Evolutionary conservation across 2,797 vertebrate species (phyloP), one percentile per base, ranked within the genome.

Genomic region (Megalops cyprinoides): DNA sequence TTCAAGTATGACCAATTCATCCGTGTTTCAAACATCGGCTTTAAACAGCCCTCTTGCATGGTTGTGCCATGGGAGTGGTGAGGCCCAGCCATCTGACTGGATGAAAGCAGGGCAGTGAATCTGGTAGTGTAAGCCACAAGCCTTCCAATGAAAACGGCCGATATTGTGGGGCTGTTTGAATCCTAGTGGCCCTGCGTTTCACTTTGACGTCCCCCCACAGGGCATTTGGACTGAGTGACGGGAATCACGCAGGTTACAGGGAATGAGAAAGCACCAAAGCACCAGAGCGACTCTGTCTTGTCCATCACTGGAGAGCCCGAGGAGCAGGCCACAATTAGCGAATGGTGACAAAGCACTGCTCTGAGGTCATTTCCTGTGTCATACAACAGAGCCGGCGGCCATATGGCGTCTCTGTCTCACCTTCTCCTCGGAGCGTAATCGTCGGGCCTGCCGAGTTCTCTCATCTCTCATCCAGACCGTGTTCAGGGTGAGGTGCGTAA

Each of bases 361-460:
- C 87, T 82, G 83, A n/a, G n/a, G 79, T 82, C 44, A 79, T 82
- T 78, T 85, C 78, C 67, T 62, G 85, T 83, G 80, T 79, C 77
- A 67, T 84, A 82, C 31, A 28, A 74, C 74, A 9, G 77, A 83
- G 85, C 86, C 76, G 28, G 44, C 62, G 78, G 60, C 74, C 89
- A 90, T 89, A 89, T 90, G 89, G 87, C 58, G 5, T 83, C 86
- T 87, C 60, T 86, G 82, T 89, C 87, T 90, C 89, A 89, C 25
- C 86, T 84, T 89, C 82, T 56, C 12, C 12, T 12, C 14, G 14
- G 34, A 39, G 20, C 71, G 20, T 25, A 51, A 31, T 62, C 85
- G 85, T 85, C 86, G 74, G 80, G 82, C 82, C 85, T 84, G 89
- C 85, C 87, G 87, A 87, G 85, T 87, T 86, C 74, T 79, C 84